These are phyloP conservation scores for Pandemis heparana DNA, from an alignment of 2,888 invertebrate species.

Conservation along the genomic window DNA sequence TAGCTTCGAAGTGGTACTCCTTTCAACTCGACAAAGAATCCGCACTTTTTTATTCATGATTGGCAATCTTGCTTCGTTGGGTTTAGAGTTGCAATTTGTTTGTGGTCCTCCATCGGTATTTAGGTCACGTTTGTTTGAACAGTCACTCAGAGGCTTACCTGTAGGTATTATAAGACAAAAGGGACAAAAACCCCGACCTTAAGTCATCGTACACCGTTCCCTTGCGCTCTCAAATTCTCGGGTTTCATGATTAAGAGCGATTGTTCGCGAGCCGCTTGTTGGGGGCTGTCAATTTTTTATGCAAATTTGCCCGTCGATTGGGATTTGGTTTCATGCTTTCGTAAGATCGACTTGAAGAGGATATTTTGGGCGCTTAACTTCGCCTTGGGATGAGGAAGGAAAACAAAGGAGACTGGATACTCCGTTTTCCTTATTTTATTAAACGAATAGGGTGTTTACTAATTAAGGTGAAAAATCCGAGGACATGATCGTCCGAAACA, in stretches of 20 bases:
- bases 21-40: constrained; percentile 27
- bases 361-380: constrained; percentile 34
- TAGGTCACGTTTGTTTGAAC: constrained; percentile 39
- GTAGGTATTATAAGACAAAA: constrained; percentile 41
- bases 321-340: constrained; percentile 47
- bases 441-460: constrained; percentile 15
- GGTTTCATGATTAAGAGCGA: constrained; percentile 66
- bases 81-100: constrained; percentile 23
- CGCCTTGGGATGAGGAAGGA: constrained; percentile 21
- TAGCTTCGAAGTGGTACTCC: constrained; percentile 33
- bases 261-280: constrained; percentile 54
- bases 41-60: constrained; percentile 7
- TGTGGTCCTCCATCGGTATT: constrained; percentile 17
- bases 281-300: constrained; percentile 63
- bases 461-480: constrained; percentile 9
- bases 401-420: constrained; percentile 19
- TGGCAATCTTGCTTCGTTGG: constrained; percentile 17
- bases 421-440: constrained; percentile 34
- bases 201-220: constrained; percentile 36
- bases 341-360: constrained; percentile 38
- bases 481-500: background rate
- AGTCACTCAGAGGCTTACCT: constrained; percentile 35
- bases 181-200: constrained; percentile 41
- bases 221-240: constrained; percentile 49
- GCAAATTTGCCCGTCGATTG: constrained; percentile 53